Percentiles rank a stretch among this genome's conserved stretches.
phyloP scores from a whole-genome alignment of 2,113 vertebrate species.

The Apteryx mantelli region DNA sequence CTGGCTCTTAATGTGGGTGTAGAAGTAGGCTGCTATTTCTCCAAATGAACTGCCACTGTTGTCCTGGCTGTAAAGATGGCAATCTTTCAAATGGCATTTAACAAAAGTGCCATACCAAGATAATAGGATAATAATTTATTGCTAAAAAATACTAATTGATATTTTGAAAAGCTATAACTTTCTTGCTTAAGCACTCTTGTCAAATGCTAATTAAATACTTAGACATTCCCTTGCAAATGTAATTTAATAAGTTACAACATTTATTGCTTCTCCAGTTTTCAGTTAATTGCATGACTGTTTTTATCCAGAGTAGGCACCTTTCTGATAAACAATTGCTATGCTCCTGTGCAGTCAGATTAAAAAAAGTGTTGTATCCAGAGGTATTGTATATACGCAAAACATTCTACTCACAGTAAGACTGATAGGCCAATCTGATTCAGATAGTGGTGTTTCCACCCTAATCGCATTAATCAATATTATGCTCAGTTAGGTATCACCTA shows the following conservation, averaged over 20 bases:
- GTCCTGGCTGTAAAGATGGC: background rate
- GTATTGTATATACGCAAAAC: background rate
- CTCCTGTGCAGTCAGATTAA: background rate
- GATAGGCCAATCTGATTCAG: background rate
- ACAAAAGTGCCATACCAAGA: background rate
- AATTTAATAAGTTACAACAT: slow-evolving; percentile 12
- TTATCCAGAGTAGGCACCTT: background rate
- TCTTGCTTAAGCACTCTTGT: slow-evolving; percentile 14
- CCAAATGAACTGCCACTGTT: background rate
- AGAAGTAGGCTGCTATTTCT: background rate
- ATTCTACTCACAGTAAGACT: accelerated
- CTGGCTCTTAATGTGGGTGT: background rate
- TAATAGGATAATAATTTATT: slow-evolving; percentile 15
- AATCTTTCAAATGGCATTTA: background rate
- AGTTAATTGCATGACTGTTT: background rate
- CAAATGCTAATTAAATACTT: slow-evolving; percentile 24
- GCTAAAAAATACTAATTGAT: slow-evolving; percentile 23
- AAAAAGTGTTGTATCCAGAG: background rate
- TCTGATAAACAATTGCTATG: background rate
- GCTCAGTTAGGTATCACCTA: background rate
- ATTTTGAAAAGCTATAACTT: slow-evolving; percentile 54
- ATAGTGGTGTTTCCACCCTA: background rate
- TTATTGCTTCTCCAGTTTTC: slow-evolving; percentile 10
- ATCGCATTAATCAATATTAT: too few species aligned
- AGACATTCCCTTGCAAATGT: slow-evolving; percentile 4